Base-by-base conservation (phyloP, 2,113 vertebrate genomes). In the Copsychus sechellarum region DNA sequence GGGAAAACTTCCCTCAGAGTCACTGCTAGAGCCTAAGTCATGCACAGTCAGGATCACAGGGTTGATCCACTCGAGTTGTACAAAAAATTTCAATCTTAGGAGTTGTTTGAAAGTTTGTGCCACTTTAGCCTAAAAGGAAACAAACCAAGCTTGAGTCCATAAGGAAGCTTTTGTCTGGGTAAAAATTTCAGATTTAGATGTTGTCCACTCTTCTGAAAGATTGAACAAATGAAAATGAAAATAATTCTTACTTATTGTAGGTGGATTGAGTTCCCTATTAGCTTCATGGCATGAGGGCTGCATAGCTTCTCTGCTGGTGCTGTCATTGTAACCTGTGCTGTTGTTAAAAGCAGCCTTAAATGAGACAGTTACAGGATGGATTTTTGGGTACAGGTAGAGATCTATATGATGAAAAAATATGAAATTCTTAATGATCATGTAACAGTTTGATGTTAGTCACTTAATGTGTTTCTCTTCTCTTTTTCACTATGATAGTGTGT, bases 91-190 rank as follows among this genome's bases (percentile, higher is more conserved):
- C n/a, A 69, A n/a, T 25, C 20, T 47, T 17, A 42, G 40, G 8
- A 24, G 9, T 5, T 56, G 5, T 53, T 48, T 76, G 25, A 78
- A 76, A 74, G 25, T 60, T 74, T 61, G 24, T 33, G 16, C 12
- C 14, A 2, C 14, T 2, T 43, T 60, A 33, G 47, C 8, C 29
- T 70, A 12, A 56, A 86, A 67, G 48, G 15, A 80, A 74, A 23
- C 0, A 0, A 71, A 29, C 11, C 6, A 33, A 40, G 28, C 1
- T 16, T 26, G 20, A 65, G 29, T 5, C 33, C 16, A 6, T 5
- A 57, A 31, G n/a, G 29, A 89, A 86, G 15, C 2, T 78, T 72
- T 38, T 34, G 11, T 81, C 62, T 34, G 29, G 40, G 8, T 60
- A 58, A 42, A 61, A 65, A 33, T 25, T 77, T 66, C 23, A 51